Base-by-base conservation (phyloP, 2,797 vertebrate genomes). In the Sebastes steindachneri region DNA sequence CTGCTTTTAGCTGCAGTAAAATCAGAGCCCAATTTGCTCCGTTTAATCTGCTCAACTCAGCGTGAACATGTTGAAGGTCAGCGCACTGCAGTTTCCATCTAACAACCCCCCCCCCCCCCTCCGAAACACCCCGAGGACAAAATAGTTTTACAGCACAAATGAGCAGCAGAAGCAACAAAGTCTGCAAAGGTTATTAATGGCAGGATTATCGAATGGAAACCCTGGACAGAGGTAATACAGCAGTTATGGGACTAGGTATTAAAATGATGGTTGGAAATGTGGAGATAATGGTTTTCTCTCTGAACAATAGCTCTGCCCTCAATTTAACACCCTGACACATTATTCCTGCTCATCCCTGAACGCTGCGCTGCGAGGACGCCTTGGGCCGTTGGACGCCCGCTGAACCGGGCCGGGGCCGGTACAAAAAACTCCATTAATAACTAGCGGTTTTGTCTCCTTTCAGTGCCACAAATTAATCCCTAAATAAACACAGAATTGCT, bases 231-330 rank as follows among this genome's bases (percentile, higher is more conserved):
- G 79, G 84, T 83, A 79, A 63, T 25, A 10, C 51, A 48, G 80
- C 82, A 62, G 86, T 76, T 73, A 33, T 60, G 89, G 86, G 86
- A 73, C 54, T 1, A 59, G 60, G 75, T 72, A 79, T 90, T 86
- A 86, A 80, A 80, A 80, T 25, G 68, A 85, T 45, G 75, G 59
- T 79, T 55, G 79, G 82, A 57, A 82, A 80, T n/a, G 78, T 65
- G 75, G 57, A 89, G 85, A 89, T 93, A 90, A 89, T 85, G 72
- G 72, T 51, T 90, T 80, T 51, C 8, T 1, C 3, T 3, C 67
- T 17, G 33, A 85, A 92, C 92, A 92, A 90, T 77, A 78, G 80
- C 64, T 60, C 73, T 78, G 86, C 31, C 88, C 88, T 87, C 82
- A 26, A 41, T 87, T 85, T 84, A 79, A 89, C 84, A 75, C 79